Conservation (phyloP, 1,140 invertebrate genomes). For the Drusus annulatus region DNA sequence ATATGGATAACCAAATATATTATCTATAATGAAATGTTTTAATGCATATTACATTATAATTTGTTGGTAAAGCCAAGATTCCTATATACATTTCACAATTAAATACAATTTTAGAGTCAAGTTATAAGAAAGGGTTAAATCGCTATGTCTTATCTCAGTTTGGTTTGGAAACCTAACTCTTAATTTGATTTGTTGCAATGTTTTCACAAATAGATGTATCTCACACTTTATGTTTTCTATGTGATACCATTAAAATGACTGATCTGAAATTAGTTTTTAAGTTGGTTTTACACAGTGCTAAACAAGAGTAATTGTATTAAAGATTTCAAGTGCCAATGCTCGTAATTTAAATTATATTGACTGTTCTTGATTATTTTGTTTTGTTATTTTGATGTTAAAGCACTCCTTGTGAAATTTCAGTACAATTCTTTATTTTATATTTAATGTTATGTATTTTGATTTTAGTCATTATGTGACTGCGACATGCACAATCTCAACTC, state of each 20-base stretch:
- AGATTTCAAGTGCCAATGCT: conserved; percentile 74
- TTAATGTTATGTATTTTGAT: conserved; percentile 51
- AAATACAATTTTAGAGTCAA: neutral
- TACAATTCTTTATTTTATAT: conserved; percentile 58
- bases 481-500: conserved; percentile 70
- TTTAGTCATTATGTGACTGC: conserved; percentile 53
- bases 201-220: conserved; percentile 49
- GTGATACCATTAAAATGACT: conserved; percentile 74
- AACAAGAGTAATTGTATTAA: conserved; percentile 72
- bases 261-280: conserved; percentile 75
- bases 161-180: neutral
- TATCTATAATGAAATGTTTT: conserved; percentile 29
- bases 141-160: conserved; percentile 36
- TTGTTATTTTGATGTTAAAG: conserved; percentile 56
- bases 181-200: conserved; percentile 11
- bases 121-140: neutral
- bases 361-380: conserved; percentile 64
- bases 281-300: conserved; percentile 73
- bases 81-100: conserved; percentile 10
- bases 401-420: conserved; percentile 60
- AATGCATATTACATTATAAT: conserved; percentile 29
- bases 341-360: conserved; percentile 71
- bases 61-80: conserved; percentile 12
- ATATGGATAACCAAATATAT: conserved; percentile 38
- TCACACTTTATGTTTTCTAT: conserved; percentile 68